Evolutionary conservation across 1,140 invertebrate species (phyloP).

Genomic region (Cydia amplana): DNA sequence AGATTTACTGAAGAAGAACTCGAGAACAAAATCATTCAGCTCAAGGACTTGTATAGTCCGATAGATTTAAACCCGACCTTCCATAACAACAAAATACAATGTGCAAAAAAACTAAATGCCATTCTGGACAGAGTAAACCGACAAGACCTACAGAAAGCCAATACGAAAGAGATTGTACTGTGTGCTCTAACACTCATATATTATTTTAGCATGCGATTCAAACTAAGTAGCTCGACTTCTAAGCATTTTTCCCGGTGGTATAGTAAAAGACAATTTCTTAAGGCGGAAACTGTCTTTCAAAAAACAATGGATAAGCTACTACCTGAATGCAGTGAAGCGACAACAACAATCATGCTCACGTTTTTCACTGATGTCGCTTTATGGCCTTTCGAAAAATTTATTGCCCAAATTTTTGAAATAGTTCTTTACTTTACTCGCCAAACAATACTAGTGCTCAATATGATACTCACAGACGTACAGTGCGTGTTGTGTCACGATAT

Average conservation of each 20-base stretch:
- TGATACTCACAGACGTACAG: slow-evolving; percentile 57
- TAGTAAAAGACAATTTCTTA: slow-evolving; percentile 44
- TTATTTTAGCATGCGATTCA: slow-evolving; percentile 55
- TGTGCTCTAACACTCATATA: slow-evolving; percentile 50
- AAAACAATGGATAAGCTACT: slow-evolving; percentile 46
- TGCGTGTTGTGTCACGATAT: slow-evolving; percentile 45
- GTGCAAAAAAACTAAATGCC: slow-evolving; percentile 41
- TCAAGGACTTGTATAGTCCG: slow-evolving; percentile 43
- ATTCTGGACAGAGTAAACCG: slow-evolving; percentile 42
- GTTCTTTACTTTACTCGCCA: slow-evolving; percentile 50
- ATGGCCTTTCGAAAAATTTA: slow-evolving; percentile 53
- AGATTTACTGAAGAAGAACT: slow-evolving; percentile 25
- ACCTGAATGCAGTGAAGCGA: slow-evolving; percentile 47
- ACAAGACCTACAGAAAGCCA: slow-evolving; percentile 40
- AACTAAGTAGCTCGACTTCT: slow-evolving; percentile 41
- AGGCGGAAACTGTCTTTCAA: slow-evolving; percentile 47
- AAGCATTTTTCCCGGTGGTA: slow-evolving; percentile 40
- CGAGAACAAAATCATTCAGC: slow-evolving; percentile 45
- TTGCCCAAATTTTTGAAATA: slow-evolving; percentile 52
- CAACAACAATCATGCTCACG: slow-evolving; percentile 48
- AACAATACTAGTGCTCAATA: slow-evolving; percentile 46
- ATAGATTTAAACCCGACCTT: slow-evolving; percentile 43
- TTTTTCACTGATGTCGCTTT: slow-evolving; percentile 47
- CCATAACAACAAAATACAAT: slow-evolving; percentile 46
- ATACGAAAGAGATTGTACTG: slow-evolving; percentile 45